Evolutionary conservation across 2,797 vertebrate species (phyloP).

Genomic region (Anguilla obscura): DNA sequence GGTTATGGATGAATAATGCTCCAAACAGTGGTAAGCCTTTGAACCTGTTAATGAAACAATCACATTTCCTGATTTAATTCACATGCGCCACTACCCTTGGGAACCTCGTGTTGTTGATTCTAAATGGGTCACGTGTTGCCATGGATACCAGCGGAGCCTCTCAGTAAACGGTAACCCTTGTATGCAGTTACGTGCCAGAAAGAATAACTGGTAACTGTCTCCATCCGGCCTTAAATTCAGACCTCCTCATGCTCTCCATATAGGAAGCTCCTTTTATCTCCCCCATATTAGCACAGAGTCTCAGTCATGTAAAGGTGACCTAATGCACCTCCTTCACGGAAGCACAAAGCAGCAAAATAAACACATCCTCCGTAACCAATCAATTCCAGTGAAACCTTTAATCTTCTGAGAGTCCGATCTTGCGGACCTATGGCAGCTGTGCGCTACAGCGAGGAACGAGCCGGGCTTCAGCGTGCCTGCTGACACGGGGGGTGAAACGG

Average conservation of each 20-base stretch:
- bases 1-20: not conserved
- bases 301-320: not conserved
- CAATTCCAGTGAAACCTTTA: not conserved
- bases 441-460: not conserved
- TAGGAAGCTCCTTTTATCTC: not conserved
- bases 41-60: slow-evolving; percentile 5
- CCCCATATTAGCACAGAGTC: not conserved
- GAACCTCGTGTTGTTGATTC: slow-evolving; percentile 10
- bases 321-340: not conserved
- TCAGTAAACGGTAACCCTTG: not conserved
- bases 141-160: slow-evolving; percentile 1
- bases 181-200: not conserved
- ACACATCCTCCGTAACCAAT: not conserved
- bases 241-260: not conserved
- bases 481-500: not conserved
- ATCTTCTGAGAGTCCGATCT: not conserved
- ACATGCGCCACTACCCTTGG: not conserved
- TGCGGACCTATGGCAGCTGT: not conserved
- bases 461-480: not conserved
- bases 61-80: not conserved
- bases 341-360: not conserved
- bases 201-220: not conserved
- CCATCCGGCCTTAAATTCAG: not conserved
- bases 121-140: slow-evolving; percentile 27
- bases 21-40: not conserved